These are phyloP conservation scores for Diaperis boleti DNA, from an alignment of 2,888 invertebrate species.

Conservation along the genomic window DNA sequence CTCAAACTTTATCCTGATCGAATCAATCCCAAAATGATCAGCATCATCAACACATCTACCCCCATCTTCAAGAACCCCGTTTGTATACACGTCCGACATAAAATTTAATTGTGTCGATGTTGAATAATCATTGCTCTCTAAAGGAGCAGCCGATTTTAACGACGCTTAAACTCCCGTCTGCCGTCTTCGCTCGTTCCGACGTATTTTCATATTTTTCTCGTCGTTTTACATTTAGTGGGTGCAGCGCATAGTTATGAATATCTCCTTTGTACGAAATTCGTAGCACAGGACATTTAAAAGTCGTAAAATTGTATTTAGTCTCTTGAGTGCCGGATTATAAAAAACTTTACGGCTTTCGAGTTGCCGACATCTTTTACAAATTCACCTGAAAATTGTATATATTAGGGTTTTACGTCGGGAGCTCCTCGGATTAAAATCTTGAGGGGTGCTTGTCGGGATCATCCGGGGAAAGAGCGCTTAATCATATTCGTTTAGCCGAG, in stretches of 20 bases:
- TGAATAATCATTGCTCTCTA: constrained; percentile 46
- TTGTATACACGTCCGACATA: constrained; percentile 31
- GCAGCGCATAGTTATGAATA: constrained; percentile 53
- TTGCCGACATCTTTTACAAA: constrained; percentile 46
- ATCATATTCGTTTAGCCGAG: no score
- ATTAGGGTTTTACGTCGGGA: constrained; percentile 19
- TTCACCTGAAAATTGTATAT: constrained; percentile 48
- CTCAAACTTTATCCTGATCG: no score
- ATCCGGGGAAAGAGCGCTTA: no score
- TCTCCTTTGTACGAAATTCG: constrained; percentile 51
- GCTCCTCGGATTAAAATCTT: not conserved
- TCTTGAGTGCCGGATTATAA: constrained; percentile 52
- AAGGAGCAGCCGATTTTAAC: constrained; percentile 47
- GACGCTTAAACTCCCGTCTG: constrained; percentile 51
- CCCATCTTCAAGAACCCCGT: no score
- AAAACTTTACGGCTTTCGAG: constrained; percentile 41
- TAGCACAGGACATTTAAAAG: constrained; percentile 52
- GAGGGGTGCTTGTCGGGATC: no score
- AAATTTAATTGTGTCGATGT: constrained; percentile 51
- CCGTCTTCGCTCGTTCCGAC: constrained; percentile 42
- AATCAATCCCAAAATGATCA: no score
- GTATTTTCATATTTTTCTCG: constrained; percentile 50
- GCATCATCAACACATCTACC: no score
- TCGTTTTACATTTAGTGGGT: constrained; percentile 52
- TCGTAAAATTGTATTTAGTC: constrained; percentile 56